Evolutionary conservation across 30 jellyfish, hydroid and myxozoan species (phyloP).

Genomic region (Cassiopea andromeda): DNA sequence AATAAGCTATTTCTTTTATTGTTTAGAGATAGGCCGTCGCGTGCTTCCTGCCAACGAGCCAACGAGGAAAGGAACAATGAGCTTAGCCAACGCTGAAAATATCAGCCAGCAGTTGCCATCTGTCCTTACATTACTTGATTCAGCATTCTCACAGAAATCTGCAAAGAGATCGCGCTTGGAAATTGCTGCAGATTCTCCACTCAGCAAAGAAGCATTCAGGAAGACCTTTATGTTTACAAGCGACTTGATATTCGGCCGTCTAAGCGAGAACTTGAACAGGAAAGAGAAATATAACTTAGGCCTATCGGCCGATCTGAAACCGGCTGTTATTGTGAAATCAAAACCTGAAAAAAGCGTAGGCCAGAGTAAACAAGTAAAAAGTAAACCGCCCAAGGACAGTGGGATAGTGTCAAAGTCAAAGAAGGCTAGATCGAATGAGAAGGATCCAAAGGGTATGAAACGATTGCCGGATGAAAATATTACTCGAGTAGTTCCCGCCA

Average conservation of each 20-base stretch:
- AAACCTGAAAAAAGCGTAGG: conserved; percentile 80
- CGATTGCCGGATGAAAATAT: conserved; percentile 55
- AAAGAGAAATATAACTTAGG: conserved; percentile 39
- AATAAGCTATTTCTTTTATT: conserved; percentile 47
- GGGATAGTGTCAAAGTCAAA: conserved; percentile 16
- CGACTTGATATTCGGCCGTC: conserved; percentile 86
- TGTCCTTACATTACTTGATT: conserved; percentile 78
- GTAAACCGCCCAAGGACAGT: neutral
- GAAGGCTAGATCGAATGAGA: conserved; percentile 30
- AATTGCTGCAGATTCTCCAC: conserved; percentile 39
- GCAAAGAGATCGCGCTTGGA: conserved; percentile 49
- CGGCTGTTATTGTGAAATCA: conserved; percentile 27
- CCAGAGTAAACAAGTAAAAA: conserved; percentile 64
- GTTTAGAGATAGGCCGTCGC: conserved; percentile 67
- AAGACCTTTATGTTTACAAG: conserved; percentile 82
- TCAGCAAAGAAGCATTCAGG: conserved; percentile 58
- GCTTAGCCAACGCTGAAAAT: conserved; percentile 74
- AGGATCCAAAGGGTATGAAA: conserved; percentile 53
- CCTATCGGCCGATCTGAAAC: conserved; percentile 30
- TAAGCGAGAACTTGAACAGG: conserved; percentile 56
- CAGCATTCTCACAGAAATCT: conserved; percentile 71
- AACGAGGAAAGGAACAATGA: conserved; percentile 68
- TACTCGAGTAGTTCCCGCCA: conserved; percentile 44
- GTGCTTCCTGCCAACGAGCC: conserved; percentile 78
- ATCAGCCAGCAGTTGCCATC: conserved; percentile 79